Conservation (phyloP, 2,888 invertebrate species). For the Cheilosia pagana region DNA sequence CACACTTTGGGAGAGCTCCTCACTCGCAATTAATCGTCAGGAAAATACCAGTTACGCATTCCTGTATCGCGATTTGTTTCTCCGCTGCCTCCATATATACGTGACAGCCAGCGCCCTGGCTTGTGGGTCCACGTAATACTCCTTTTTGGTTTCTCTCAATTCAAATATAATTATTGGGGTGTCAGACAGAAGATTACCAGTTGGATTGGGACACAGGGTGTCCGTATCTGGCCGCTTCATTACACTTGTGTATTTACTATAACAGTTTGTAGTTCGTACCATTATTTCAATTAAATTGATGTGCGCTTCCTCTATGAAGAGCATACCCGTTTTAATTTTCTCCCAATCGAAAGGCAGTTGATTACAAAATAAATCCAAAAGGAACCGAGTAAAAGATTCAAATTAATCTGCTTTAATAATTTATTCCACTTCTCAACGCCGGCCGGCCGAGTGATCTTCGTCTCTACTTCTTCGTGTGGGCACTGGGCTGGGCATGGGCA, state of each 20-base stretch:
- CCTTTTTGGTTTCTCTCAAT: slow-evolving; percentile 13
- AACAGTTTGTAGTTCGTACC: slow-evolving; percentile 55
- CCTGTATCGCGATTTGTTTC: slow-evolving; percentile 61
- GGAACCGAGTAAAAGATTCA: slow-evolving; percentile 50
- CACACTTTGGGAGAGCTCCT: slow-evolving; percentile 57
- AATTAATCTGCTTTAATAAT: slow-evolving; percentile 73
- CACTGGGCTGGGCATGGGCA: too few species aligned
- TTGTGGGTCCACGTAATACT: slow-evolving; percentile 2
- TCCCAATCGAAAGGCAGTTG: slow-evolving; percentile 58
- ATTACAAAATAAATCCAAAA: slow-evolving; percentile 53
- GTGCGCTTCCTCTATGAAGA: slow-evolving; percentile 32
- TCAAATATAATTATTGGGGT: slow-evolving; percentile 71
- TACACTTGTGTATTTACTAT: slow-evolving; percentile 55
- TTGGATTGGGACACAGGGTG: slow-evolving; percentile 38
- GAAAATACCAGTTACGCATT: slow-evolving; percentile 74
- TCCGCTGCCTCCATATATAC: slow-evolving; percentile 30
- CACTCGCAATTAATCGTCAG: slow-evolving; percentile 71
- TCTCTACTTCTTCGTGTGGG: not conserved
- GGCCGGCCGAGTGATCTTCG: slow-evolving; percentile 17
- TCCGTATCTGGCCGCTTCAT: slow-evolving; percentile 54
- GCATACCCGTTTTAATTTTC: slow-evolving; percentile 44
- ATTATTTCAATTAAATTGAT: slow-evolving; percentile 73
- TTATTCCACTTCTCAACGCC: slow-evolving; percentile 61
- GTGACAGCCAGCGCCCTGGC: slow-evolving; percentile 10
- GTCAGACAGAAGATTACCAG: slow-evolving; percentile 68